Percentiles rank a stretch among this genome's conserved stretches.
phyloP scores from a whole-genome alignment of 1,140 invertebrate genomes.

The Frieseomelitta varia region DNA sequence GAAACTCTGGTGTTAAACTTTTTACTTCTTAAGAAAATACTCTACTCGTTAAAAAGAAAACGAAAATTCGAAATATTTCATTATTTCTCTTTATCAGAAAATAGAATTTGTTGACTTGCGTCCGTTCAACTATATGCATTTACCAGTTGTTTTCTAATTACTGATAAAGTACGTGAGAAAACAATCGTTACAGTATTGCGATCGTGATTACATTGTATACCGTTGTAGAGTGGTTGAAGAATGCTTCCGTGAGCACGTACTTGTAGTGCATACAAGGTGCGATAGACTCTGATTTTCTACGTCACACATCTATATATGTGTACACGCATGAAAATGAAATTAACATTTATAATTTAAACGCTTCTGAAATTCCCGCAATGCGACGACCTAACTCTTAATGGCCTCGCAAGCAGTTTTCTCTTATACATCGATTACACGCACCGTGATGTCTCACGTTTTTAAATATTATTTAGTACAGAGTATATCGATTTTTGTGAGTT shows the following conservation, averaged over 20 bases:
- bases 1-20: no score
- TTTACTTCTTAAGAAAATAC: no score
- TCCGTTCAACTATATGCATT: no score
- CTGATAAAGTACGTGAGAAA: neutral
- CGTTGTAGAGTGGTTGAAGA: neutral
- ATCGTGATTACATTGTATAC: neutral
- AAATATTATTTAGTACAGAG: conserved; percentile 10
- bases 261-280: neutral
- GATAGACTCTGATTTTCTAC: neutral
- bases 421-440: conserved; percentile 16
- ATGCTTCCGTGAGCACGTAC: neutral
- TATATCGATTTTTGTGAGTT: neutral
- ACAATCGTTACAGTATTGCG: neutral
- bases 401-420: neutral
- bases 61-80: no score
- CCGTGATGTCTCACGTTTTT: neutral
- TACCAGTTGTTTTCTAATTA: neutral
- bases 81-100: no score
- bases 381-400: conserved; percentile 30
- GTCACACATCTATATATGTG: neutral
- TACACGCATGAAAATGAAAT: conserved; percentile 29
- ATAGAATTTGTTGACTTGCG: no score
- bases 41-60: no score
- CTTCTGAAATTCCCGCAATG: conserved; percentile 64
- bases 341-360: conserved; percentile 58